Base-by-base conservation (phyloP, 2,113 vertebrate genomes). In the Xiphophorus hellerii region DNA sequence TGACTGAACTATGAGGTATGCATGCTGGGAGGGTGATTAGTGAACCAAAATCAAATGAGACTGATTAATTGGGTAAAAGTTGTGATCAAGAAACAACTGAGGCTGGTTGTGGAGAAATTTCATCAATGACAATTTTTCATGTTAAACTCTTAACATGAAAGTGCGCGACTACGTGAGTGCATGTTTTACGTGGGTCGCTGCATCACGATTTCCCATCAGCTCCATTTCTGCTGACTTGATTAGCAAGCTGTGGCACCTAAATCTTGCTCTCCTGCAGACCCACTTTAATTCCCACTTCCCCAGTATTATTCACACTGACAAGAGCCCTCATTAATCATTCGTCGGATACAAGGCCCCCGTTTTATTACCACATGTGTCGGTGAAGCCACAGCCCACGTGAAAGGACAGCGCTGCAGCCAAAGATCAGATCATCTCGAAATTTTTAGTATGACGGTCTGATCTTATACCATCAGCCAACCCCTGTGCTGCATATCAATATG, bases 261-360 rank as follows among this genome's bases (percentile, higher is more conserved):
- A 88, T 69, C 78, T 82, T 15, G 15, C 78, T 64, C 35, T 14
- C 30, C 28, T 7, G 67, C 66, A 69, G 73, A 82, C n/a, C 60
- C 66, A 62, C 68, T 87, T 73, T 79, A 87, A 89, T 91, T 79
- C 85, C 63, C 73, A 76, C 74, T 70, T 44, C 33, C 71, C n/a
- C 10, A 48, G 65, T 75, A 84, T 74, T 65, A 67, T 86, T 84
- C 77, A 74, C 80, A 54, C 81, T 66, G 71, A 87, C 87, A 83
- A 74, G 58, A 70, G 25, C 39, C 13, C 31, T 86, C 80, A 68
- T 92, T 64, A 87, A 88, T 93, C 90, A 90, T 25, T 1, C 1
- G 70, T 48, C 70, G 33, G 78, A 78, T 68, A 70, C 62, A 5
- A 81, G 54, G 0, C 7, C 60, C 51, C 77, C 62, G 2, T 86